Conservation (phyloP, 2,113 vertebrate species). For the Tachuris rubrigastra region DNA sequence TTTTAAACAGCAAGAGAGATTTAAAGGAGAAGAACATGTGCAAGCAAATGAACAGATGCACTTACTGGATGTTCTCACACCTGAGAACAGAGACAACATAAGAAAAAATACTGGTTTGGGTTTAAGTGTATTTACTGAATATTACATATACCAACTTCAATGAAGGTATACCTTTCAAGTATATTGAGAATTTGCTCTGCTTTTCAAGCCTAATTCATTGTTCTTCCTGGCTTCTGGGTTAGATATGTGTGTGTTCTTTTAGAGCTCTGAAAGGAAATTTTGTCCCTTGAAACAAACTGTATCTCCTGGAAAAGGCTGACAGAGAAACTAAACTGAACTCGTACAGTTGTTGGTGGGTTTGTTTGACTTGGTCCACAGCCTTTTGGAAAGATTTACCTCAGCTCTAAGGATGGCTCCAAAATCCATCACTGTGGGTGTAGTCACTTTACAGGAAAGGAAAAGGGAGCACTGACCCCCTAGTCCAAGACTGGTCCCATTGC, state of each 20-base stretch:
- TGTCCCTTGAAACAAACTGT: background rate
- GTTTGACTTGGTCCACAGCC: background rate
- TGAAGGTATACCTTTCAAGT: background rate
- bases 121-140: background rate
- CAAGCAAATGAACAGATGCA: background rate
- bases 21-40: background rate
- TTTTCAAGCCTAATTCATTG: background rate
- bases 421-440: background rate
- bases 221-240: background rate
- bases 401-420: background rate
- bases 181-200: background rate
- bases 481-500: background rate
- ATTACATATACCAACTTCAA: background rate
- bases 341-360: background rate
- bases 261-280: background rate
- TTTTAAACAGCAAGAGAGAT: background rate
- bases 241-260: background rate
- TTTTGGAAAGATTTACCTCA: background rate
- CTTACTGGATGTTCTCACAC: background rate
- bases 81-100: background rate
- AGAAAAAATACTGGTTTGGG: background rate
- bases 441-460: background rate
- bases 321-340: background rate
- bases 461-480: accelerated
- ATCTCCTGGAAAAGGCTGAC: background rate